Evolutionary conservation across 1,140 invertebrate species (phyloP).

Genomic region (Papilio helenus): DNA sequence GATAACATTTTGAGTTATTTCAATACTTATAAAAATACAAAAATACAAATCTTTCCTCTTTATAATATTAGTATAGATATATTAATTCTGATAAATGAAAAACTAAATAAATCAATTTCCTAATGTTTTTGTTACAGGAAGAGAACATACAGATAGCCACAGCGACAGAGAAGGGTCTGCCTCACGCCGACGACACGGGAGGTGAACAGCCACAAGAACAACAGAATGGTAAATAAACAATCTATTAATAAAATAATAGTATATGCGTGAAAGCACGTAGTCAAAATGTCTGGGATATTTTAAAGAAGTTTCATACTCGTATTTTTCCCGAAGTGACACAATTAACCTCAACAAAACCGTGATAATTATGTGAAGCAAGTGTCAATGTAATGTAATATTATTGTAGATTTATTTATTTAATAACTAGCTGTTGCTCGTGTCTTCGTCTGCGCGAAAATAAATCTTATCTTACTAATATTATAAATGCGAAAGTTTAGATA

Average conservation of each 20-base stretch:
- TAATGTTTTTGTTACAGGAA: conserved; percentile 55
- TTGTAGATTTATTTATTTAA: too few species aligned
- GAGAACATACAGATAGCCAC: conserved; percentile 79
- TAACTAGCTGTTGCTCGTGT: too few species aligned
- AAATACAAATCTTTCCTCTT: too few species aligned
- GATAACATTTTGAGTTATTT: too few species aligned
- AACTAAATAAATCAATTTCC: too few species aligned
- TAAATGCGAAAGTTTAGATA: too few species aligned
- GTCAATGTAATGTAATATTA: too few species aligned
- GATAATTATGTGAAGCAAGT: neutral
- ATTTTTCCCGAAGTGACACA: neutral
- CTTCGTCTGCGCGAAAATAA: too few species aligned
- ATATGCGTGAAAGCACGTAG: neutral
- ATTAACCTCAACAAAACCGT: neutral
- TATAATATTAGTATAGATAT: too few species aligned
- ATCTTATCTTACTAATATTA: too few species aligned
- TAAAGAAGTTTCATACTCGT: neutral
- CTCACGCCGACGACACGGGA: conserved; percentile 59
- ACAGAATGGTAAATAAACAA: conserved; percentile 60
- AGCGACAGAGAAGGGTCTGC: conserved; percentile 67
- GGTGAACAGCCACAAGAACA: conserved; percentile 67
- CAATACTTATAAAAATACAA: too few species aligned
- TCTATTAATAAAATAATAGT: neutral
- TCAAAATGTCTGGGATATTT: neutral
- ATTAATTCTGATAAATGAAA: too few species aligned